These are phyloP conservation scores for Drosophila tropicalis DNA, from an alignment of 1,140 invertebrate genomes.

Conservation along the genomic window DNA sequence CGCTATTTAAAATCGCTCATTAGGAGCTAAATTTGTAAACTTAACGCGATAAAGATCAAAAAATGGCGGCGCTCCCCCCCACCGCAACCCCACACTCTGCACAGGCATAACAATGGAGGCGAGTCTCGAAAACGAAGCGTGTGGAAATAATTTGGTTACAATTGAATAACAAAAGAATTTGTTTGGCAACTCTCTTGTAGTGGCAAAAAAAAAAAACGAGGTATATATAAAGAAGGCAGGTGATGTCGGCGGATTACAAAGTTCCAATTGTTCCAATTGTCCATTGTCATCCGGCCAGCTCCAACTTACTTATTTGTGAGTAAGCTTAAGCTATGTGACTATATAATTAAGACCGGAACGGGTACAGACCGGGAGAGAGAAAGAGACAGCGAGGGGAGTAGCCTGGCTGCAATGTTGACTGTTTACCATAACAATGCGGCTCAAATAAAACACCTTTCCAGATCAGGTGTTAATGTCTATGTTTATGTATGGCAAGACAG, in stretches of 20 bases:
- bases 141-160: slow-evolving; percentile 82
- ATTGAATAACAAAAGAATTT: slow-evolving; percentile 82
- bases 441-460: slow-evolving; percentile 65
- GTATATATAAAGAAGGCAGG: slow-evolving; percentile 31
- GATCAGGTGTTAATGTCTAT: slow-evolving; percentile 81
- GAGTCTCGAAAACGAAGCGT: slow-evolving; percentile 56
- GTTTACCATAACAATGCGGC: slow-evolving; percentile 76
- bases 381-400: slow-evolving; percentile 18
- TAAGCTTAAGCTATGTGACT: slow-evolving; percentile 52
- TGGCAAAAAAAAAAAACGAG: neutral
- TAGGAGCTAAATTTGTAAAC: slow-evolving; percentile 78
- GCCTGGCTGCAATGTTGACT: slow-evolving; percentile 36
- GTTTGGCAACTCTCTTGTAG: slow-evolving; percentile 71
- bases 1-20: slow-evolving; percentile 76
- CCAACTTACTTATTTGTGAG: slow-evolving; percentile 49
- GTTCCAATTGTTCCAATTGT: slow-evolving; percentile 59
- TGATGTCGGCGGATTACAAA: slow-evolving; percentile 67
- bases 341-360: slow-evolving; percentile 69
- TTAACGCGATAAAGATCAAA: slow-evolving; percentile 70
- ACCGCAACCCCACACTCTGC: neutral
- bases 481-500: slow-evolving; percentile 52
- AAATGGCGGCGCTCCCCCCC: slow-evolving; percentile 28
- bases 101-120: slow-evolving; percentile 47
- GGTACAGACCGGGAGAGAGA: neutral
- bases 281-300: slow-evolving; percentile 59